A percentile compares a stretch with the other conserved stretches of the same genome.
These are phyloP conservation scores for Rhadina sibilatrix DNA, from an alignment of 2,113 vertebrate species.

Conservation along the genomic window DNA sequence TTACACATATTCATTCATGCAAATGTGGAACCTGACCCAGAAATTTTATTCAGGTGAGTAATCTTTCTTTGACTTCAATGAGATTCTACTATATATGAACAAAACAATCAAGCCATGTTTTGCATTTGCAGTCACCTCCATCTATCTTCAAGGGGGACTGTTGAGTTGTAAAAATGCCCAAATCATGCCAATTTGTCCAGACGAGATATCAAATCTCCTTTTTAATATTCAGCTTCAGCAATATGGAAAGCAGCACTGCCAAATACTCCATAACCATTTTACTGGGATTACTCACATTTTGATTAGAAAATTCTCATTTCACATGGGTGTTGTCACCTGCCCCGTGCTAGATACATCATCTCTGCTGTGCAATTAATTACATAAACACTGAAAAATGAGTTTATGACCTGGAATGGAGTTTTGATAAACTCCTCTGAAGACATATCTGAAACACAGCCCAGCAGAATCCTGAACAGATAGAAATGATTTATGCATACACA, in stretches of 20 bases:
- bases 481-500: not conserved
- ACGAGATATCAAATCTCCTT: not conserved
- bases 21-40: not conserved
- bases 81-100: not conserved
- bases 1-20: not conserved
- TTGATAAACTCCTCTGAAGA: not conserved
- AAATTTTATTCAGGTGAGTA: constrained; percentile 25
- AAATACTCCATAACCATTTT: not conserved
- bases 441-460: not conserved
- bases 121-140: not conserved
- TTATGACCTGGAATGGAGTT: not conserved
- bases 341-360: not conserved
- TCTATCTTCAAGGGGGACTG: not conserved
- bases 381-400: not conserved
- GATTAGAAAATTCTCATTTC: constrained; percentile 26
- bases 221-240: constrained; percentile 4
- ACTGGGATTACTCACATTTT: not conserved
- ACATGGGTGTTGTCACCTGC: not conserved
- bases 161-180: not conserved
- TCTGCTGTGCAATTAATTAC: not conserved
- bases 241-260: not conserved
- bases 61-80: not conserved
- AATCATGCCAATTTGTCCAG: constrained; percentile 12
- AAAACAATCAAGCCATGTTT: not conserved
- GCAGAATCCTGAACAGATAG: not conserved